Evolutionary conservation across 2,888 invertebrate genomes (phyloP).

Genomic region (Tinea trinotella): DNA sequence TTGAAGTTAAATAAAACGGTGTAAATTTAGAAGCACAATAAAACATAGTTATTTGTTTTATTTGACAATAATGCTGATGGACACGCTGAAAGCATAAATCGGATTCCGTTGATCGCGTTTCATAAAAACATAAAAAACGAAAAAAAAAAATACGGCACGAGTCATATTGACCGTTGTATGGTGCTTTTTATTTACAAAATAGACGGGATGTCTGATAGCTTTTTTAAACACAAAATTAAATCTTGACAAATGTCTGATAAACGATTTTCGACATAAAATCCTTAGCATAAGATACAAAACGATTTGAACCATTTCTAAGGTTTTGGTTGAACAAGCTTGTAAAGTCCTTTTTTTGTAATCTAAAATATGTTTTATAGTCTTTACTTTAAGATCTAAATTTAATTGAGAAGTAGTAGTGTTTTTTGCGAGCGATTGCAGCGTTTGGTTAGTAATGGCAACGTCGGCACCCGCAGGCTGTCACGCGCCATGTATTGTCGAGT

Average conservation of each 20-base stretch:
- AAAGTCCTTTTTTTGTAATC: not conserved
- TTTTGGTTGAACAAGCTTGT: not conserved
- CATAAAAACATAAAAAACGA: conserved; percentile 26
- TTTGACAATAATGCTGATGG: not conserved
- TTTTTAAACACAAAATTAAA: conserved; percentile 12
- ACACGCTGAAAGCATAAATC: conserved; percentile 6
- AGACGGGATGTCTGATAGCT: conserved; percentile 10
- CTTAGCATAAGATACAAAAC: not conserved
- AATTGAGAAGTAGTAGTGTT: conserved; percentile 26
- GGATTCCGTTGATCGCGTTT: not conserved
- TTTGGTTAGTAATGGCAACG: conserved; percentile 40
- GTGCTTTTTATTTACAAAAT: conserved; percentile 45
- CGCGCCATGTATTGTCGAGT: conserved; percentile 47
- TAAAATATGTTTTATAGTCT: not conserved
- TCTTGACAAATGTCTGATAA: not conserved
- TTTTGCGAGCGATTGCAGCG: conserved; percentile 35
- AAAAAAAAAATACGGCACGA: conserved; percentile 63
- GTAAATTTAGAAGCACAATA: not conserved
- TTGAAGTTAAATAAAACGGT: not conserved
- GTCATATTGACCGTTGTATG: conserved; percentile 59
- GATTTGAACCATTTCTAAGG: not conserved
- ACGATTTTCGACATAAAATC: not conserved
- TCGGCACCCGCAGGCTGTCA: conserved; percentile 63
- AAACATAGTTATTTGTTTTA: not conserved
- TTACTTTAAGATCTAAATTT: conserved; percentile 25